Base-by-base conservation (phyloP, 2,888 invertebrate genomes). In the Cephalotes varians region DNA sequence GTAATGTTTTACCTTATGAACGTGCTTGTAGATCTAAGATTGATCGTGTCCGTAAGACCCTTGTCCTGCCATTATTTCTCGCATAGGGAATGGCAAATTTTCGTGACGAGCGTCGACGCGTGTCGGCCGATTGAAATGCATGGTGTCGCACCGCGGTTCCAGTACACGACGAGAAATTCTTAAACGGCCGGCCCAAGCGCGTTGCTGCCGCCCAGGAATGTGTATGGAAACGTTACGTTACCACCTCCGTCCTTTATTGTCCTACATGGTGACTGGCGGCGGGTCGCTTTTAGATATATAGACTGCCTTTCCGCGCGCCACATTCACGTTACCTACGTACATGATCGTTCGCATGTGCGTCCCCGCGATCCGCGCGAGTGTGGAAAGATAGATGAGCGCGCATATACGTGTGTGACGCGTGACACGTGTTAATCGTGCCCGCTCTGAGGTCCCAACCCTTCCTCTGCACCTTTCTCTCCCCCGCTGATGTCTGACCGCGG, bases 351-450 rank as follows among this genome's bases (percentile, higher is more conserved):
- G 37, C 47, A 81, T 67, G 87, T 34, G 72, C 65, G 82, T 18
- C 77, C 44, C 74, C 71, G 73, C 72, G 62, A 64, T 49, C 71
- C 84, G 83, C 64, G 83, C 87, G 37, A 84, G 89, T 86, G 88
- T 87, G 87, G 87, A 90, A 90, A 89, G 89, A 89, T 87, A 85
- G 89, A 89, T 90, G 89, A 85, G 85, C 83, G 84, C 76, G 85
- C 83, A 81, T 86, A 88, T 90, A 87, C 91, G 90, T 89, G 90
- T 92, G 91, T 92, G 93, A 93, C 93, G 90, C 89, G 91, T 92
- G 93, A 93, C 93, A 93, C 93, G 93, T 93, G 93, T 93, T 93
- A 93, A 92, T 92, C 92, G 91, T 91, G 91, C 89, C 90, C 89
- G 90, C 56, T 44, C 73, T 86, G 88, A 90, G 89, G 87, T 91